These are phyloP conservation scores for Aphidoletes aphidimyza DNA, from an alignment of 2,888 invertebrate species.

Conservation along the genomic window DNA sequence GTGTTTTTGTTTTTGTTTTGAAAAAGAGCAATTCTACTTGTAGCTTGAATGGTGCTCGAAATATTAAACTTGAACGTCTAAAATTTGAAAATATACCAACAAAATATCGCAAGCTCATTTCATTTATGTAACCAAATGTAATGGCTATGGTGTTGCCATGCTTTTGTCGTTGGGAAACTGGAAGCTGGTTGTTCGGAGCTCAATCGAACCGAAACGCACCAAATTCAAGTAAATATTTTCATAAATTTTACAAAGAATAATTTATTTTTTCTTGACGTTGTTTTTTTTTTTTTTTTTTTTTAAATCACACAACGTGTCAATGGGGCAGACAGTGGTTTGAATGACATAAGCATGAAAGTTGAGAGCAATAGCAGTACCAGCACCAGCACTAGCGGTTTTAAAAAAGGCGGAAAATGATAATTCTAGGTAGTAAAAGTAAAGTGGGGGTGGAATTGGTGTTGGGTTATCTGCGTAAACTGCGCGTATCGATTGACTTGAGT, in stretches of 20 bases:
- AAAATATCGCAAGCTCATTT: background rate
- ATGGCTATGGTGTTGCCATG: background rate
- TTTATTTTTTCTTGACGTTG: background rate
- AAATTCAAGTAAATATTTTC: background rate
- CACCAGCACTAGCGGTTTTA: no score
- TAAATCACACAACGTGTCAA: slow-evolving; percentile 1
- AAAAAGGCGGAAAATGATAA: slow-evolving; percentile 2
- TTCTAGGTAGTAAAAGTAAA: background rate
- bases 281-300: no score
- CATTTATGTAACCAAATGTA: background rate
- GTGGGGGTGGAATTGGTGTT: background rate
- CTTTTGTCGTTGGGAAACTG: background rate
- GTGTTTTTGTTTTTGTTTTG: no score
- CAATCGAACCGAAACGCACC: background rate
- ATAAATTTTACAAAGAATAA: background rate
- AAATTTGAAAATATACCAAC: background rate
- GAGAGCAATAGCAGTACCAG: background rate
- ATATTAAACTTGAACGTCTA: slow-evolving; percentile 29
- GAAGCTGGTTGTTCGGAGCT: no score
- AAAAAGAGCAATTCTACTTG: slow-evolving; percentile 16
- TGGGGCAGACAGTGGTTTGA: background rate
- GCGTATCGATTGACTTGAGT: background rate
- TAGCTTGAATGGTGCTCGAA: background rate
- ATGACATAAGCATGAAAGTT: background rate
- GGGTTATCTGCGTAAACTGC: background rate